Conservation (phyloP, 92 coral and sea anemone species). For the Porites lobata region DNA sequence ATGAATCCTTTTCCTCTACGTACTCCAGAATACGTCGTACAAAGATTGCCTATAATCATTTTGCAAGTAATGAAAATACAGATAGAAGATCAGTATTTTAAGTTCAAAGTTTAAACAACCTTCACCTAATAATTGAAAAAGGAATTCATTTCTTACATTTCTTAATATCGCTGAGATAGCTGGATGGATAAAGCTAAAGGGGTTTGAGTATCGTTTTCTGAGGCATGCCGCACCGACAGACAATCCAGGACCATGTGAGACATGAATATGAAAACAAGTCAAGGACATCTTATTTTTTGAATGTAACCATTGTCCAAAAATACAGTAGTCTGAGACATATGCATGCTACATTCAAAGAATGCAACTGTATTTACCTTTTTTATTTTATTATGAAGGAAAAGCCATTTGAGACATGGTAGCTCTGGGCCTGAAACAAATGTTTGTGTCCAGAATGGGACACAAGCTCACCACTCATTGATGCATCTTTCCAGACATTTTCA, state of each 20-base stretch:
- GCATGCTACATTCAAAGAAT: background rate
- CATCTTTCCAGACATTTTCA: background rate
- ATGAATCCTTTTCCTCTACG: conserved; percentile 74
- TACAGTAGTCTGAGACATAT: background rate
- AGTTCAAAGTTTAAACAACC: too few species aligned
- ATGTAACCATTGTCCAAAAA: background rate
- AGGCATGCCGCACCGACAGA: too few species aligned
- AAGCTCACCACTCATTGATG: background rate
- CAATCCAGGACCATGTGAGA: too few species aligned
- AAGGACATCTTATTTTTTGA: too few species aligned
- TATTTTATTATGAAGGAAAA: background rate
- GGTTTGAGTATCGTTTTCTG: too few species aligned
- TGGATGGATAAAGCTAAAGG: too few species aligned
- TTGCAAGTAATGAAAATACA: background rate
- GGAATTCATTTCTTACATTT: too few species aligned
- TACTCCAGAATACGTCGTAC: conserved; percentile 83
- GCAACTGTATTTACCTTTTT: background rate
- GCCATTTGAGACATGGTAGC: background rate
- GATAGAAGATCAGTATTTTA: background rate
- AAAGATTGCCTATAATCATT: conserved; percentile 71
- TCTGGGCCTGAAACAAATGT: conserved; percentile 10
- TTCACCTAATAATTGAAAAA: too few species aligned
- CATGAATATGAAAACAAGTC: too few species aligned
- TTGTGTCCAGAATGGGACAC: background rate
- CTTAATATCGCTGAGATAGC: too few species aligned